Percentiles rank a stretch among this genome's conserved stretches.
Conservation (phyloP, 2,888 invertebrate genomes). For the Bembecia ichneumoniformis region DNA sequence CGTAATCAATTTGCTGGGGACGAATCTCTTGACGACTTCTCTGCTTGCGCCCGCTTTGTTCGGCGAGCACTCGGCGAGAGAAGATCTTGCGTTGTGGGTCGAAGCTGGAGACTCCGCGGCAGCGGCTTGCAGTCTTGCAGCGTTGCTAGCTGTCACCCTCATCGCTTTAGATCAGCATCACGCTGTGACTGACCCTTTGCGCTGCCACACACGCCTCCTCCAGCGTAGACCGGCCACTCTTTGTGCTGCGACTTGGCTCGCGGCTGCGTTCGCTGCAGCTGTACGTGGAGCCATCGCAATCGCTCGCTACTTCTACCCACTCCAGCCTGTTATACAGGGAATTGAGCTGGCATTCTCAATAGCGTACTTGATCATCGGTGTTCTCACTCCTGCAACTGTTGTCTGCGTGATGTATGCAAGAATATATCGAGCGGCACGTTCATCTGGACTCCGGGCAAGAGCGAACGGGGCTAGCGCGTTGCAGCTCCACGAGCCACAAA, state of each 20-base stretch:
- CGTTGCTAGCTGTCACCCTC: constrained; percentile 53
- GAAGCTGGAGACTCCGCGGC: constrained; percentile 68
- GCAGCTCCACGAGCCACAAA: constrained; percentile 61
- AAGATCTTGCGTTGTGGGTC: constrained; percentile 71
- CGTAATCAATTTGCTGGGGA: constrained; percentile 73
- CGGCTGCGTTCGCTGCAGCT: constrained; percentile 49
- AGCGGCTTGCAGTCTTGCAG: constrained; percentile 47
- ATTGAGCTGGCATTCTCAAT: constrained; percentile 49
- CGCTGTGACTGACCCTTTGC: constrained; percentile 66
- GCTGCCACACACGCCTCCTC: constrained; percentile 63
- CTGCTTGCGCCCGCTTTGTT: constrained; percentile 64
- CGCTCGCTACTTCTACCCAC: constrained; percentile 40
- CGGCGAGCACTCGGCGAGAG: constrained; percentile 75
- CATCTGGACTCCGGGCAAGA: constrained; percentile 71
- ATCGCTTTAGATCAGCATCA: constrained; percentile 69
- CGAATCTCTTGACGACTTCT: constrained; percentile 62
- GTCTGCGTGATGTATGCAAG: constrained; percentile 82
- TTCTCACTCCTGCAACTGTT: constrained; percentile 65
- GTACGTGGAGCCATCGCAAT: constrained; percentile 45
- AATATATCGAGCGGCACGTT: constrained; percentile 82
- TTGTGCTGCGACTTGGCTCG: constrained; percentile 69
- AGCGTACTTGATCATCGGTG: constrained; percentile 50
- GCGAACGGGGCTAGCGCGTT: constrained; percentile 65
- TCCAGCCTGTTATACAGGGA: constrained; percentile 35
- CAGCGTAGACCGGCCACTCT: constrained; percentile 57